Percentiles rank a stretch among this genome's conserved stretches.
These are phyloP conservation scores for Metalampra italica DNA, from an alignment of 2,888 invertebrate genomes.

Conservation along the genomic window DNA sequence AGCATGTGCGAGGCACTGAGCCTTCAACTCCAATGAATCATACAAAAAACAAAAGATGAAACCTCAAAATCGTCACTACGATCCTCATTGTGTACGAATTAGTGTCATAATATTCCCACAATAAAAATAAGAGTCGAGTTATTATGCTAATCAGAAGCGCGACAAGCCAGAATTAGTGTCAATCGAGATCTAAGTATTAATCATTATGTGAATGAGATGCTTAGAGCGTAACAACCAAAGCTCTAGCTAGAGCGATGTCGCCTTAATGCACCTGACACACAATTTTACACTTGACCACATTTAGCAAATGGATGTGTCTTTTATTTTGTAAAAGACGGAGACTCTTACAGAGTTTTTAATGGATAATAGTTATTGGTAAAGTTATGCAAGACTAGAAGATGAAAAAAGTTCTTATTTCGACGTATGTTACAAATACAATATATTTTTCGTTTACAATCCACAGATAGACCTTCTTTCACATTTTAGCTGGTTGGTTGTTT, in stretches of 20 bases:
- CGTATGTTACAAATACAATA: no score
- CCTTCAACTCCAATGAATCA: background rate
- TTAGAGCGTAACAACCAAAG: background rate
- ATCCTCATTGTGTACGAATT: conserved; percentile 30
- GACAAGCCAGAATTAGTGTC: conserved; percentile 55
- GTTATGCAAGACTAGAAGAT: no score
- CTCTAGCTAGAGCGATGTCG: background rate
- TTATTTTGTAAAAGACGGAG: no score
- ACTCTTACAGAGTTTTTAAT: no score
- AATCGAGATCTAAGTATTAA: conserved; percentile 37
- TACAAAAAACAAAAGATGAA: background rate
- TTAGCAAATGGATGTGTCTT: no score
- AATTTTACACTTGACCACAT: background rate
- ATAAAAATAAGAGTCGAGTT: conserved; percentile 34
- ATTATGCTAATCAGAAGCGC: conserved; percentile 59
- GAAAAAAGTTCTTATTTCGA: no score
- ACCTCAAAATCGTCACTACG: conserved; percentile 15
- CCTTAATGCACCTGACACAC: background rate
- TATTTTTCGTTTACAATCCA: no score
- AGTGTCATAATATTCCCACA: conserved; percentile 26
- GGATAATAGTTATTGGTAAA: no score
- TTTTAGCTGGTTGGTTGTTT: no score
- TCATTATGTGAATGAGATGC: background rate
- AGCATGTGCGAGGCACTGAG: background rate
- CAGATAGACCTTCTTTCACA: no score